Conservation (phyloP, 2,113 vertebrate species). For the Aspiorhynchus laticeps region DNA sequence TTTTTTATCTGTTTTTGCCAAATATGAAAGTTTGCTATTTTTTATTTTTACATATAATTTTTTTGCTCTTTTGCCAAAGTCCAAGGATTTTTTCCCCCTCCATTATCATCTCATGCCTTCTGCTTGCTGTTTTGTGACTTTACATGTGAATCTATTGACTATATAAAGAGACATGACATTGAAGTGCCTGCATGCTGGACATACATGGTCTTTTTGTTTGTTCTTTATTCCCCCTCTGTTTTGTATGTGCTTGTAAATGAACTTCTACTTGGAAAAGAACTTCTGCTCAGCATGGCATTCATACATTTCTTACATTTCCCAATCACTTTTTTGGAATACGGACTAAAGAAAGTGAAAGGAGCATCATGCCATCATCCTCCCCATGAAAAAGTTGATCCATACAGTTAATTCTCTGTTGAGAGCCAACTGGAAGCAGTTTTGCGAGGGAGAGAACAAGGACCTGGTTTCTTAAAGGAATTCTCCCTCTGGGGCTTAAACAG, state of each 20-base stretch:
- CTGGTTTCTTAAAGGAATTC: slow-evolving; percentile 72
- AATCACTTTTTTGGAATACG: slow-evolving; percentile 94
- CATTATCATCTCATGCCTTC: slow-evolving; percentile 93
- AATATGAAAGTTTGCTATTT: slow-evolving; percentile 77
- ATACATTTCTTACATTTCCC: slow-evolving; percentile 88
- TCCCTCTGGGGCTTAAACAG: slow-evolving; percentile 79
- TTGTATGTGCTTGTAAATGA: slow-evolving; percentile 88
- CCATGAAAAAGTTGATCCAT: slow-evolving; percentile 87
- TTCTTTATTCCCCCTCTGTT: slow-evolving; percentile 49
- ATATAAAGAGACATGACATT: slow-evolving; percentile 86
- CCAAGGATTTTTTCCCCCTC: slow-evolving; percentile 80
- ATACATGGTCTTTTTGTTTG: slow-evolving; percentile 90
- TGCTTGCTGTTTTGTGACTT: slow-evolving; percentile 90
- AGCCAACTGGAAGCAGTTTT: slow-evolving; percentile 81
- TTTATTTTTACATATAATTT: slow-evolving; percentile 65
- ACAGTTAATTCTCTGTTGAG: slow-evolving; percentile 83
- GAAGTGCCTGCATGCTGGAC: slow-evolving; percentile 99
- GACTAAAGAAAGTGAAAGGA: slow-evolving; percentile 93
- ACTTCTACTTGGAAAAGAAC: slow-evolving; percentile 82
- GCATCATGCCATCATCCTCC: slow-evolving; percentile 68
- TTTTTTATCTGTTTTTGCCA: slow-evolving; percentile 57
- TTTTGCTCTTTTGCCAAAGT: slow-evolving; percentile 79
- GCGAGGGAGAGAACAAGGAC: slow-evolving; percentile 72
- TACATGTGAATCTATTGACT: slow-evolving; percentile 81
- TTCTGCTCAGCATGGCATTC: slow-evolving; percentile 90